A percentile compares a stretch with the other conserved stretches of the same genome.
Evolutionary conservation across 53 echinoderm and acorn worm species (phyloP).

Genomic region (Arbacia lixula): DNA sequence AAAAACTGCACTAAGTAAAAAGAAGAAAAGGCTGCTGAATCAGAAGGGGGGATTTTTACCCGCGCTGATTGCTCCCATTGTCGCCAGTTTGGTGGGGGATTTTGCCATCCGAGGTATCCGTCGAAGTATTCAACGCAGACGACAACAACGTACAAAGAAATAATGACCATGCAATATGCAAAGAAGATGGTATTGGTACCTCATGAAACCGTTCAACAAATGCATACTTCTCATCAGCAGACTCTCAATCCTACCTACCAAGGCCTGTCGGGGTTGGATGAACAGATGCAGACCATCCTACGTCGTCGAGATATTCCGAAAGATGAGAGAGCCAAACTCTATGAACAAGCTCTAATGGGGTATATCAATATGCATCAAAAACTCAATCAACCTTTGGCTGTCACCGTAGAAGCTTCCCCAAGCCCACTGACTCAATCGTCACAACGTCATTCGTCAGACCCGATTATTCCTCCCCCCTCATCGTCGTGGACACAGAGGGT

Average conservation of each 20-base stretch:
- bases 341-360: constrained; percentile 58
- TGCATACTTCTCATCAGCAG: constrained; percentile 5
- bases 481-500: background rate
- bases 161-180: background rate
- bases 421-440: background rate
- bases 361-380: constrained; percentile 58
- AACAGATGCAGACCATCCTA: constrained; percentile 54
- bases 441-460: background rate
- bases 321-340: constrained; percentile 61
- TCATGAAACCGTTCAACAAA: constrained; percentile 9
- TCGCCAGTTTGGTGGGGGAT: constrained; percentile 35
- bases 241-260: constrained; percentile 35
- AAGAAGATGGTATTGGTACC: constrained; percentile 45
- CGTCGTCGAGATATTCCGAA: constrained; percentile 43
- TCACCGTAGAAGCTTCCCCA: constrained; percentile 7
- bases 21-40: constrained; percentile 59
- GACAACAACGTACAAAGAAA: background rate
- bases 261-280: constrained; percentile 48
- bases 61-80: constrained; percentile 47
- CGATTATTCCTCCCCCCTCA: background rate
- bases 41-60: constrained; percentile 73
- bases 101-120: too few relatives aligned
- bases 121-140: too few relatives aligned
- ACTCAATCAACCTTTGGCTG: constrained; percentile 47
- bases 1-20: constrained; percentile 24